phyloP scores from a whole-genome alignment of 2,797 vertebrate genomes.

The Ctenochaetus hawaiiensis region DNA sequence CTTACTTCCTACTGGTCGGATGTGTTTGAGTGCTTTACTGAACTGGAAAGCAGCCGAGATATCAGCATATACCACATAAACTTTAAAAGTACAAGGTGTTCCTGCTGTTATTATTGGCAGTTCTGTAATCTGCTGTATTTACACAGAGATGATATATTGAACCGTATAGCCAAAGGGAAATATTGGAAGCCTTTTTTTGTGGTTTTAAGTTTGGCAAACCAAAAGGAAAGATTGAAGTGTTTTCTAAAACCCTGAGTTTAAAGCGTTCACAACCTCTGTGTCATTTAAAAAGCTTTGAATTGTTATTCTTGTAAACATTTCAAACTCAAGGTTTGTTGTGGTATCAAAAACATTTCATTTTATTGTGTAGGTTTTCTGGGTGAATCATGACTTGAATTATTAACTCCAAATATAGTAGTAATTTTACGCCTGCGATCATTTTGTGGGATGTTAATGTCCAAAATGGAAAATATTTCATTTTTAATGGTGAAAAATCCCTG shows the following conservation, averaged over 20 bases:
- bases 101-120: constrained; percentile 20
- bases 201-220: constrained; percentile 49
- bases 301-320: not conserved
- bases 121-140: constrained; percentile 26
- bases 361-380: not conserved
- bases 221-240: constrained; percentile 45
- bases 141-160: constrained; percentile 13
- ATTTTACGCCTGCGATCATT: not conserved
- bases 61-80: constrained; percentile 33
- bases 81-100: constrained; percentile 57
- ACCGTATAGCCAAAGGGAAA: constrained; percentile 1
- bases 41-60: constrained; percentile 47
- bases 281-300: not conserved
- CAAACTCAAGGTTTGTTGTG: not conserved
- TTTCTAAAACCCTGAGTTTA: constrained; percentile 12
- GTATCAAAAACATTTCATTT: not conserved
- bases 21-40: constrained; percentile 40
- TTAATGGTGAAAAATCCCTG: constrained; percentile 10
- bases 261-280: not conserved
- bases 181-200: constrained; percentile 16
- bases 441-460: constrained; percentile 30
- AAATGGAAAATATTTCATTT: constrained; percentile 27
- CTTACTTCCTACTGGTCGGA: constrained; percentile 59
- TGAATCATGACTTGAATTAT: not conserved
- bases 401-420: not conserved